A percentile compares a stretch with the other conserved stretches of the same genome.
Conservation (phyloP, 2,888 invertebrate genomes). For the Acronicta leporina region DNA sequence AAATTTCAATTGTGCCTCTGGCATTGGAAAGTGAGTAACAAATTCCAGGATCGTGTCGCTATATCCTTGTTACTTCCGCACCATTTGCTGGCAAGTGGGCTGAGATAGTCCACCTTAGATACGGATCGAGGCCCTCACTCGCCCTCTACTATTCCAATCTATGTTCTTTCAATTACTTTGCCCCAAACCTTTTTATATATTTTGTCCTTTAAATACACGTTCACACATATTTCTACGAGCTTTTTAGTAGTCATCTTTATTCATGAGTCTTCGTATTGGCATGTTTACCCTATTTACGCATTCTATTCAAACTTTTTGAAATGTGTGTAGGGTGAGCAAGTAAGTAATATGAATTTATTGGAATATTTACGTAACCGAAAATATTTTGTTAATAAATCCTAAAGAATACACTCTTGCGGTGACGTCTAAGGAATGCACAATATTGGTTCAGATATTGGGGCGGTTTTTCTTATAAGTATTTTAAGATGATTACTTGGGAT, state of each 20-base stretch:
- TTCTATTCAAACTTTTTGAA: slow-evolving; percentile 58
- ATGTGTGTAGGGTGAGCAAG: slow-evolving; percentile 34
- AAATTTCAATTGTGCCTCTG: slow-evolving; percentile 69
- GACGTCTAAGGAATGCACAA: slow-evolving; percentile 26
- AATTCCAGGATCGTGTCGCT: slow-evolving; percentile 79
- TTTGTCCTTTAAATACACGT: slow-evolving; percentile 42
- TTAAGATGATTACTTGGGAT: slow-evolving; percentile 9
- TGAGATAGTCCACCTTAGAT: slow-evolving; percentile 86
- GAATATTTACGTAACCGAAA: slow-evolving; percentile 47
- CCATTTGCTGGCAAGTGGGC: slow-evolving; percentile 85
- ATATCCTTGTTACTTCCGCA: slow-evolving; percentile 82
- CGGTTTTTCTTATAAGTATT: slow-evolving; percentile 25
- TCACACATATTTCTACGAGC: slow-evolving; percentile 40
- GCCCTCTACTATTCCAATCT: slow-evolving; percentile 71
- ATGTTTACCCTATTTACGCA: slow-evolving; percentile 57
- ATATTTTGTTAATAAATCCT: slow-evolving; percentile 38
- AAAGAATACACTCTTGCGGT: slow-evolving; percentile 8
- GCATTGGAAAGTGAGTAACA: slow-evolving; percentile 74
- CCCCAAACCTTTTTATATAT: slow-evolving; percentile 55
- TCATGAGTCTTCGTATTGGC: slow-evolving; percentile 58
- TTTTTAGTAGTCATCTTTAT: slow-evolving; percentile 55
- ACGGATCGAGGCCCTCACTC: slow-evolving; percentile 71
- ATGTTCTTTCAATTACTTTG: slow-evolving; percentile 80
- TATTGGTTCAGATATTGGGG: slow-evolving; percentile 43
- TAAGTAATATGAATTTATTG: slow-evolving; percentile 50